Percentiles rank a stretch among this genome's conserved stretches.
Conservation (phyloP, 2,888 invertebrate species). For the Troides oblongomaculatus region DNA sequence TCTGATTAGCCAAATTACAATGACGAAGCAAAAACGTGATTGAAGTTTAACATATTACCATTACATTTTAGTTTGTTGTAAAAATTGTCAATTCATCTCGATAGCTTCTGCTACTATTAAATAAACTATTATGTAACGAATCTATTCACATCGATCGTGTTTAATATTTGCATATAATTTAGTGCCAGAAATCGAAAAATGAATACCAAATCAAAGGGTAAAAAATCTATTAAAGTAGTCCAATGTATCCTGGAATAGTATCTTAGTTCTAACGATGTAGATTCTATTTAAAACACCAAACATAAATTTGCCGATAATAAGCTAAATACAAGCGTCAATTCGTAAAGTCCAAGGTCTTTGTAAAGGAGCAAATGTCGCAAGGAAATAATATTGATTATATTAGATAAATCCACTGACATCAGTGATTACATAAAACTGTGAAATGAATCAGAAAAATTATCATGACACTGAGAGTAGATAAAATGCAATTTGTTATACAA, state of each 20-base stretch:
- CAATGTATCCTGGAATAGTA: no score
- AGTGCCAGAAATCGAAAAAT: no score
- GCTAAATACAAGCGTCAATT: not conserved
- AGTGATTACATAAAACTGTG: not conserved
- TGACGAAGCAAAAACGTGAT: not conserved
- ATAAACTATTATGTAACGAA: not conserved
- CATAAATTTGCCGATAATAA: not conserved
- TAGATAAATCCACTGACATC: not conserved
- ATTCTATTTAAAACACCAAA: not conserved
- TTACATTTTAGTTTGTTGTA: not conserved
- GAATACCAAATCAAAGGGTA: no score
- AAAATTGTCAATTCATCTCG: not conserved
- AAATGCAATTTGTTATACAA: constrained; percentile 1
- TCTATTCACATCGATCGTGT: not conserved
- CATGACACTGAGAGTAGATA: constrained; percentile 18
- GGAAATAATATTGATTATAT: constrained; percentile 1
- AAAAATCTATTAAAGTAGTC: no score
- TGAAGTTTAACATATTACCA: not conserved
- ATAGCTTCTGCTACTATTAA: not conserved
- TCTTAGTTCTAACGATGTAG: no score
- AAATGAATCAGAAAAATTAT: constrained; percentile 6
- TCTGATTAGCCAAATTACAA: not conserved
- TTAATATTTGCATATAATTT: not conserved
- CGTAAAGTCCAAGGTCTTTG: not conserved
- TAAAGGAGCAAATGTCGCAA: not conserved